These are phyloP conservation scores for Isichthys henryi DNA, from an alignment of 2,113 vertebrate species.

Conservation along the genomic window DNA sequence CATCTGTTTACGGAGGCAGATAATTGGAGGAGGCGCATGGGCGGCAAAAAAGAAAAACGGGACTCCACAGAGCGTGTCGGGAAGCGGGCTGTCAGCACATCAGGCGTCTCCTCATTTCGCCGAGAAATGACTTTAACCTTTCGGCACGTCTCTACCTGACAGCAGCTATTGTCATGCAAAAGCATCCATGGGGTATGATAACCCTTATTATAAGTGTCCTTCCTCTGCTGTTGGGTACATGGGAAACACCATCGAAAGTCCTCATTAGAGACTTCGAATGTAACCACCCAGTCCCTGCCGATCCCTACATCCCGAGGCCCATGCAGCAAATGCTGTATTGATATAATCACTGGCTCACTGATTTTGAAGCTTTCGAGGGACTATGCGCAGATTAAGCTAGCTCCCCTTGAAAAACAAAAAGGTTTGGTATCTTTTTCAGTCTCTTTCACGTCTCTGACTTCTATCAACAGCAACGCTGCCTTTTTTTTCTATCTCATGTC, in stretches of 20 bases:
- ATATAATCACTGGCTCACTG: neutral
- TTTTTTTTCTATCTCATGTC: neutral
- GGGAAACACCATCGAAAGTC: neutral
- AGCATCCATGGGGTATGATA: neutral
- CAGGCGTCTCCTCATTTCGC: neutral
- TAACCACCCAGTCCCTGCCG: neutral
- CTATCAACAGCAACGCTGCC: neutral
- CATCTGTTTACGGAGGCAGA: constrained; percentile 10
- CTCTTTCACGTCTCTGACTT: neutral
- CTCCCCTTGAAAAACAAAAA: neutral
- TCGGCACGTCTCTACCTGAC: neutral
- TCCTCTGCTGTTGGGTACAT: neutral
- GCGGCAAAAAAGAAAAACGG: neutral
- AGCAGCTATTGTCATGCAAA: neutral
- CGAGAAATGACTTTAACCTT: constrained; percentile 13
- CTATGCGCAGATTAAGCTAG: neutral
- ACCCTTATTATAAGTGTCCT: neutral
- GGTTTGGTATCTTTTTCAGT: neutral
- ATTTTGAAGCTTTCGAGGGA: neutral
- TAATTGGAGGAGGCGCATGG: neutral
- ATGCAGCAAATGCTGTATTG: neutral
- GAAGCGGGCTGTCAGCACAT: neutral
- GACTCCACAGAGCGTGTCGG: neutral
- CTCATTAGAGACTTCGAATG: neutral
- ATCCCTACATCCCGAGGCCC: neutral